phyloP scores from a whole-genome alignment of 2,888 invertebrate genomes.

The Tinea semifulvella region DNA sequence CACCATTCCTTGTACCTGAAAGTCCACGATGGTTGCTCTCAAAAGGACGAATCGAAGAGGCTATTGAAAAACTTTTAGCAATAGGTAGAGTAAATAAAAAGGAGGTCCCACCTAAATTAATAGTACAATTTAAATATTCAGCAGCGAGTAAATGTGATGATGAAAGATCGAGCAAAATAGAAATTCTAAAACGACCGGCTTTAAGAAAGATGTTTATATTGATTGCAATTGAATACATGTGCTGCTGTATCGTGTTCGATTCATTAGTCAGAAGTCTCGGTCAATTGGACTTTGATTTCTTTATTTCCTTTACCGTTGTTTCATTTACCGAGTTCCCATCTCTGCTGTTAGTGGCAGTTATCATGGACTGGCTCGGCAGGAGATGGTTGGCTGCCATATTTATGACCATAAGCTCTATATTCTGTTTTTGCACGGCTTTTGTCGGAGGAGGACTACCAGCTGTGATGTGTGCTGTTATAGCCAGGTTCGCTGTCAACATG shows the following conservation, averaged over 20 bases:
- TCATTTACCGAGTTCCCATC: constrained; percentile 47
- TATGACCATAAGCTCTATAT: constrained; percentile 28
- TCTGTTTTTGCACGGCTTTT: constrained; percentile 34
- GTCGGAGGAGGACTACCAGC: constrained; percentile 32
- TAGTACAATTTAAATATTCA: constrained; percentile 33
- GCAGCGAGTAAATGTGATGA: constrained; percentile 21
- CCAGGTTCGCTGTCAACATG: constrained; percentile 42
- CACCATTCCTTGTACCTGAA: constrained; percentile 37
- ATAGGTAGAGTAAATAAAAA: constrained; percentile 38
- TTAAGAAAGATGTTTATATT: constrained; percentile 34
- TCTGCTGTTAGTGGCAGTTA: constrained; percentile 33
- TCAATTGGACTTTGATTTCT: constrained; percentile 38
- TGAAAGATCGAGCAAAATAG: constrained; percentile 25
- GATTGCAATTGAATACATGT: constrained; percentile 35
- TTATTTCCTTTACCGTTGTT: constrained; percentile 41
- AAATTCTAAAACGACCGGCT: constrained; percentile 31
- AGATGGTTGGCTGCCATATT: constrained; percentile 30
- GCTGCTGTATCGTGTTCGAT: constrained; percentile 36
- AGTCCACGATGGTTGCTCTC: constrained; percentile 42
- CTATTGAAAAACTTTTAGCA: constrained; percentile 30
- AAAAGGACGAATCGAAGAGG: constrained; percentile 36
- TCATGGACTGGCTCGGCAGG: constrained; percentile 39
- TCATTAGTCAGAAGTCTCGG: constrained; percentile 38
- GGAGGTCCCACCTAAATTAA: constrained; percentile 28
- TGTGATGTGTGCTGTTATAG: constrained; percentile 38